These are phyloP conservation scores for Lagorchestes hirsutus DNA, from an alignment of 2,797 vertebrate species.

Conservation along the genomic window DNA sequence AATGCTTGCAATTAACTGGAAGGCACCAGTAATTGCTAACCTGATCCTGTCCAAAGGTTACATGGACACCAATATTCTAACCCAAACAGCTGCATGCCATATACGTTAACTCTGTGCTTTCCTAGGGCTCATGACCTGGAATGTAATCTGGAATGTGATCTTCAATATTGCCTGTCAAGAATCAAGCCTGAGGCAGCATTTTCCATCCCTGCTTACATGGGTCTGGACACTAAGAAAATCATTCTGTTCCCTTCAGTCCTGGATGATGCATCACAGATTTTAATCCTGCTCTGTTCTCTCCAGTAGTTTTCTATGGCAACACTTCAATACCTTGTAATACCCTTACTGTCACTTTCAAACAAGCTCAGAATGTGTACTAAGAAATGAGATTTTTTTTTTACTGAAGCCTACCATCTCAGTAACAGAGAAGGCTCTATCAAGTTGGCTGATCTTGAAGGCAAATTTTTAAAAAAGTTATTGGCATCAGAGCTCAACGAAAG, in stretches of 20 bases:
- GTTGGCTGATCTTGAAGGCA: constrained; percentile 60
- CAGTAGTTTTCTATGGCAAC: background rate
- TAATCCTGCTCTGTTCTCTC: constrained; percentile 17
- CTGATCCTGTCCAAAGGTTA: constrained; percentile 13
- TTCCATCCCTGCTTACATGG: background rate
- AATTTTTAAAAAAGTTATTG: constrained; percentile 68
- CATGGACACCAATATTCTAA: constrained; percentile 35
- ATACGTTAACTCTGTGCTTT: background rate
- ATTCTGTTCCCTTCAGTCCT: background rate
- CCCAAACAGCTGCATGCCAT: background rate
- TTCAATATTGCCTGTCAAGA: constrained; percentile 19
- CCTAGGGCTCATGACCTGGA: background rate
- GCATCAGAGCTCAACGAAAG: constrained; percentile 49
- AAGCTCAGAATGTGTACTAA: constrained; percentile 65
- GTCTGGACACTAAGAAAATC: constrained; percentile 11
- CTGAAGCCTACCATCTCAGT: constrained; percentile 36
- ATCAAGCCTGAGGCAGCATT: background rate
- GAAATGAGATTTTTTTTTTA: constrained; percentile 64
- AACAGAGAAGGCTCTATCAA: constrained; percentile 62
- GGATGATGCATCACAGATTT: background rate
- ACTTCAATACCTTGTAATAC: constrained; percentile 52
- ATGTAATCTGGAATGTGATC: background rate
- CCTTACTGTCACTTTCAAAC: constrained; percentile 50
- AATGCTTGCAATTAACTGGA: background rate
- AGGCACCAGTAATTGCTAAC: constrained; percentile 28